A percentile compares a stretch with the other conserved stretches of the same genome.
These are phyloP conservation scores for Pao palembangensis DNA, from an alignment of 2,113 vertebrate genomes.

Conservation along the genomic window DNA sequence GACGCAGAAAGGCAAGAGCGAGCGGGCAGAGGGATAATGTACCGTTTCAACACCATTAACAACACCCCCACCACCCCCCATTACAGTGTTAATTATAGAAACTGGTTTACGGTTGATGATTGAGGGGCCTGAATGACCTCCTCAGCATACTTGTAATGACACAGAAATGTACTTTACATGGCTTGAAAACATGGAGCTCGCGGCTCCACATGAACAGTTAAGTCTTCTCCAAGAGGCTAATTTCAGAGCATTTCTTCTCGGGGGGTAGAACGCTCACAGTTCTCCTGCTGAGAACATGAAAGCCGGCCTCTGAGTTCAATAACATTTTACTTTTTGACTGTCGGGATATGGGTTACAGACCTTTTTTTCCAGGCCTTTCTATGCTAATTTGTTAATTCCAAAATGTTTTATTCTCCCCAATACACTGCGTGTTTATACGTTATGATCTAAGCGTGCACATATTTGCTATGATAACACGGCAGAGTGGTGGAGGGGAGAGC, in stretches of 20 bases:
- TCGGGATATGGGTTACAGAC: too few species aligned
- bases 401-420: constrained; percentile 27
- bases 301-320: too few species aligned
- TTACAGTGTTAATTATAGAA: constrained; percentile 27
- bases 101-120: constrained; percentile 7
- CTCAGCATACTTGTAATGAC: neutral
- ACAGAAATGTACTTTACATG: constrained; percentile 37
- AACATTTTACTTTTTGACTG: too few species aligned
- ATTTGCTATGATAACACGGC: constrained; percentile 48
- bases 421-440: constrained; percentile 25
- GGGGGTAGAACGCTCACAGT: constrained; percentile 1
- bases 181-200: neutral
- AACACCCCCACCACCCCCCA: neutral
- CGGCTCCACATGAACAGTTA: constrained; percentile 30
- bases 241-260: constrained; percentile 19
- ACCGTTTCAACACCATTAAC: neutral
- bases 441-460: constrained; percentile 22
- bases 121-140: constrained; percentile 2
- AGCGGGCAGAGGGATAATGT: constrained; percentile 1
- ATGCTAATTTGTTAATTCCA: constrained; percentile 3
- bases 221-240: constrained; percentile 18
- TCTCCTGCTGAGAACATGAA: neutral
- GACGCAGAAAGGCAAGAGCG: neutral
- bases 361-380: too few species aligned
- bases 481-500: constrained; percentile 34